These are phyloP conservation scores for Sussaba pulchella DNA, from an alignment of 2,888 invertebrate species.

Conservation along the genomic window DNA sequence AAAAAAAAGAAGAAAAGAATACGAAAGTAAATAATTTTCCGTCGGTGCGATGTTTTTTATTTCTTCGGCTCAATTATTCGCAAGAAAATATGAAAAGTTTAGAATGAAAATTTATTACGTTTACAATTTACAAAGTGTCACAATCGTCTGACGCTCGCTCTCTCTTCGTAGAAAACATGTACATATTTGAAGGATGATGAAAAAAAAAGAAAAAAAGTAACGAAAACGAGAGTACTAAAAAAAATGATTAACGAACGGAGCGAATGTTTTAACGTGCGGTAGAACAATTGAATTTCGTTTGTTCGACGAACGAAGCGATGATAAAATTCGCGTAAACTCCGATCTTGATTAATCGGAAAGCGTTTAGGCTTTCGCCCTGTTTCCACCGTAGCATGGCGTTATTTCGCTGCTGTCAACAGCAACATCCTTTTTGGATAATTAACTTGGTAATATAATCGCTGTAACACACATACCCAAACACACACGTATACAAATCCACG, in stretches of 20 bases:
- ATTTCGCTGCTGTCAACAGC: conserved; percentile 23
- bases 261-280: conserved; percentile 17
- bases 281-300: conserved; percentile 1
- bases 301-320: not conserved
- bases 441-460: conserved; percentile 56
- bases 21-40: conserved; percentile 26
- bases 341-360: conserved; percentile 38
- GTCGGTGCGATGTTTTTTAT: too few species aligned
- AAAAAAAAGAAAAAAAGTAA: conserved; percentile 57
- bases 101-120: conserved; percentile 27
- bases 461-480: conserved; percentile 41
- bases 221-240: conserved; percentile 49
- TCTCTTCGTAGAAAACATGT: conserved; percentile 71
- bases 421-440: conserved; percentile 44
- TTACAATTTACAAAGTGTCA: conserved; percentile 70
- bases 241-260: conserved; percentile 15
- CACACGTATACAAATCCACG: conserved; percentile 2
- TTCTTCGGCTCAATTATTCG: too few species aligned
- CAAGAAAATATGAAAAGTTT: not conserved
- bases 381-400: conserved; percentile 22
- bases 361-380: conserved; percentile 13
- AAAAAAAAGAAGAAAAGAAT: not conserved
- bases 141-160: conserved; percentile 73
- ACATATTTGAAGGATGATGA: conserved; percentile 64
- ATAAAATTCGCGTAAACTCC: conserved; percentile 15